Percentiles rank a stretch among this genome's conserved stretches.
phyloP scores from a whole-genome alignment of 2,797 vertebrate species.

The Luscinia luscinia region DNA sequence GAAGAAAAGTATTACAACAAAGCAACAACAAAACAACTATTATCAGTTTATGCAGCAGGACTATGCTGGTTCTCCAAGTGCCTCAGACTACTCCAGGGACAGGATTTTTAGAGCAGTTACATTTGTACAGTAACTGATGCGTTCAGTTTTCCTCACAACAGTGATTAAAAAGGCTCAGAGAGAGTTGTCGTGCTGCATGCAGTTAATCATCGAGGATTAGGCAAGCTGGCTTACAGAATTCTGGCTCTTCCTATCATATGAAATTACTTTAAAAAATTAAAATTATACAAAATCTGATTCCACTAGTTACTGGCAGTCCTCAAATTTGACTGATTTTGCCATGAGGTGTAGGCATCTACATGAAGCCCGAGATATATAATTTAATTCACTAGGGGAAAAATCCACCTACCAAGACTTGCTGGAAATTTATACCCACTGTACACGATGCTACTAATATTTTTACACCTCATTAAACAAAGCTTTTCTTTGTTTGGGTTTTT shows the following conservation, averaged over 20 bases:
- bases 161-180: slow-evolving; percentile 43
- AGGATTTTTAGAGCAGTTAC: slow-evolving; percentile 44
- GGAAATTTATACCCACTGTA: not conserved
- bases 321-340: not conserved
- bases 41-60: not conserved
- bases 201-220: slow-evolving; percentile 37
- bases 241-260: not conserved
- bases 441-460: not conserved
- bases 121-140: slow-evolving; percentile 24
- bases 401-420: not conserved
- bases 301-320: not conserved
- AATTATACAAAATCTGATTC: not conserved
- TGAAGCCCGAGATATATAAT: not conserved
- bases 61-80: not conserved
- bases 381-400: not conserved
- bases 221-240: slow-evolving; percentile 1
- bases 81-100: slow-evolving; percentile 13
- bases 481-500: not conserved
- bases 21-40: not conserved
- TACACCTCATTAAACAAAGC: not conserved
- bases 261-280: slow-evolving; percentile 20
- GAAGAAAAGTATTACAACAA: not conserved
- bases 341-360: not conserved
- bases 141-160: not conserved
- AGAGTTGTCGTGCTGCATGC: not conserved